A percentile compares a stretch with the other conserved stretches of the same genome.
These are phyloP conservation scores for Aurelia coerulea DNA, from an alignment of 30 jellyfish, hydroid and myxozoan species.

Conservation along the genomic window DNA sequence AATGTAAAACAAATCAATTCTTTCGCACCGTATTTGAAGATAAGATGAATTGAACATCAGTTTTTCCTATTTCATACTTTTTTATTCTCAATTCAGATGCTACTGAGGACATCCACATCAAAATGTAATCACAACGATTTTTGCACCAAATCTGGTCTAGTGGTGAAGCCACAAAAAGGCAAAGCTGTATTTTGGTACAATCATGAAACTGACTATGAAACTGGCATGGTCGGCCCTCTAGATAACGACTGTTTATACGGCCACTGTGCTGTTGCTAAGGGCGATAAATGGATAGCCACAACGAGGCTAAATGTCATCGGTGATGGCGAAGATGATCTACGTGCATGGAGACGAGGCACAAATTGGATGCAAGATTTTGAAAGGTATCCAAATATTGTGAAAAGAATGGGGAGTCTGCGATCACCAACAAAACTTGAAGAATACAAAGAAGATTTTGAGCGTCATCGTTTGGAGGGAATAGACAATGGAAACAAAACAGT, in stretches of 20 bases:
- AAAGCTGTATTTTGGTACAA: constrained; percentile 96
- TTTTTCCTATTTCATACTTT: no score
- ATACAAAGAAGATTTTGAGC: constrained; percentile 77
- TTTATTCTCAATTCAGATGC: constrained; percentile 26
- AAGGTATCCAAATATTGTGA: constrained; percentile 40
- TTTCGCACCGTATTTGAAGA: no score
- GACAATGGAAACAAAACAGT: constrained; percentile 57
- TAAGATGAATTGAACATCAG: no score
- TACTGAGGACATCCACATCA: constrained; percentile 57
- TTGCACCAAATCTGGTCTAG: constrained; percentile 81
- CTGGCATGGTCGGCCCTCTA: constrained; percentile 90
- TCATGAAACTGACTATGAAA: constrained; percentile 67
- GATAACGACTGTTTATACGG: constrained; percentile 87
- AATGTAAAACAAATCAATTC: no score
- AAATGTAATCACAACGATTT: constrained; percentile 67
- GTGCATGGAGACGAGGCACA: constrained; percentile 99
- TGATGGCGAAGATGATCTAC: constrained; percentile 86
- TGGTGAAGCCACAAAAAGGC: constrained; percentile 88
- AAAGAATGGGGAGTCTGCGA: constrained; percentile 71
- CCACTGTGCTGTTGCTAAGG: constrained; percentile 90
- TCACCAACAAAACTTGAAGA: constrained; percentile 58
- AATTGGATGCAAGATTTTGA: constrained; percentile 72
- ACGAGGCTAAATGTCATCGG: constrained; percentile 95
- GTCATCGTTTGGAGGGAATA: constrained; percentile 44
- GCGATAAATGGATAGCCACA: constrained; percentile 93